Evolutionary conservation across 2,113 vertebrate genomes (phyloP).

Genomic region (Montifringilla adamsi): DNA sequence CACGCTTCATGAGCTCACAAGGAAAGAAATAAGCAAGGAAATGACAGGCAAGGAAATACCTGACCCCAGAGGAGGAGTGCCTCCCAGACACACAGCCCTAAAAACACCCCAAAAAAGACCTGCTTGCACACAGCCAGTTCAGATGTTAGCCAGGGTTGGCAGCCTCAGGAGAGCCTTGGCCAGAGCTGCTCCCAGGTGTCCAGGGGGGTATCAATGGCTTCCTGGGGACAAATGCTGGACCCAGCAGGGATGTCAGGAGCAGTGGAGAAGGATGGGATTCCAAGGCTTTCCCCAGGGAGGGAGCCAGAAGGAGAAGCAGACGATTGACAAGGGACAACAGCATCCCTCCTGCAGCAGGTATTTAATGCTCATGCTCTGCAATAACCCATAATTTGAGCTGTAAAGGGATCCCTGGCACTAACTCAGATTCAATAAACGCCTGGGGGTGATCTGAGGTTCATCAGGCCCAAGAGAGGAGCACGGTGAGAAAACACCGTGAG

Average conservation of each 20-base stretch:
- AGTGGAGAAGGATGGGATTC: background rate
- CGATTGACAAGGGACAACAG: fast-evolving
- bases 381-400: background rate
- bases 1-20: background rate
- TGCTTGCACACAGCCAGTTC: background rate
- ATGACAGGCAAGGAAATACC: background rate
- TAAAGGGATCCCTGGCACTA: background rate
- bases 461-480: background rate
- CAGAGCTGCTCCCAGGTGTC: background rate
- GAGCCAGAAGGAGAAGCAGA: background rate
- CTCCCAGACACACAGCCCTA: too few species aligned
- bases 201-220: background rate
- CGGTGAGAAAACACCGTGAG: fast-evolving
- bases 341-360: background rate
- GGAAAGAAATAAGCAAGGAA: background rate
- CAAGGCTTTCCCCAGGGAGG: background rate
- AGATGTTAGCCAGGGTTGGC: background rate
- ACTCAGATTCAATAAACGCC: background rate
- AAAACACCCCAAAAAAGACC: background rate
- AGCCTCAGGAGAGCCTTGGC: background rate
- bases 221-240: background rate
- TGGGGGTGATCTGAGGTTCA: background rate
- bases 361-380: background rate
- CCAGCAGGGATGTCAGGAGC: fast-evolving
- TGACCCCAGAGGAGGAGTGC: background rate